Evolutionary conservation across 2,888 invertebrate species (phyloP).

Genomic region (Petrolisthes manimaculis): DNA sequence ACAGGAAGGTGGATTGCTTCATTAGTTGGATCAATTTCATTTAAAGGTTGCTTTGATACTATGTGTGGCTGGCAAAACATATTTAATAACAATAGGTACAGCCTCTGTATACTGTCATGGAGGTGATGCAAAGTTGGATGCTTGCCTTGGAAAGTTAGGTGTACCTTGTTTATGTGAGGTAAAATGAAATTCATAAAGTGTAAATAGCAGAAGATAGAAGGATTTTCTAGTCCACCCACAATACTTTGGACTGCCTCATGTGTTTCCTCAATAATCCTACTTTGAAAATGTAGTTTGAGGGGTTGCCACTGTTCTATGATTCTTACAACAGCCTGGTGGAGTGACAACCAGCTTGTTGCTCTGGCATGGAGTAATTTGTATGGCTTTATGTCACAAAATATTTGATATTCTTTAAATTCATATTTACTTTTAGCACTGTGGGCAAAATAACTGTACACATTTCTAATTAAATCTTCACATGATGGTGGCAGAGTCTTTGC

Average conservation of each 20-base stretch:
- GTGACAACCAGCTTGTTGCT: constrained; percentile 15
- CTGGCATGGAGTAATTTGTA: constrained; percentile 3
- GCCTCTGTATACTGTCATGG: neutral
- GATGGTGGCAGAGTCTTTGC: neutral
- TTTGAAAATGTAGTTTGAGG: neutral
- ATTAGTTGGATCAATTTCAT: constrained; percentile 5
- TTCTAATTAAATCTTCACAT: neutral
- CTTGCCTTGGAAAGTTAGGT: neutral
- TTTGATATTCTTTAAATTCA: neutral
- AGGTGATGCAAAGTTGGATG: neutral
- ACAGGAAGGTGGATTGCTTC: neutral
- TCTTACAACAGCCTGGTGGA: neutral
- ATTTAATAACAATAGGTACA: neutral
- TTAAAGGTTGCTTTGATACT: neutral
- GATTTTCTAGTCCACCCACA: neutral
- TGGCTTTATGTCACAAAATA: constrained; percentile 4
- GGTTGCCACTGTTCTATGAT: neutral
- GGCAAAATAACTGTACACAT: constrained; percentile 1
- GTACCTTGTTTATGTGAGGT: neutral
- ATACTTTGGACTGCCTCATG: neutral
- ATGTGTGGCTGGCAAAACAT: constrained; percentile 6
- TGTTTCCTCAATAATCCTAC: neutral
- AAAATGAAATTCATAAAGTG: neutral
- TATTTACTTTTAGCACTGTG: neutral
- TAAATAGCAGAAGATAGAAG: neutral